Evolutionary conservation across 2,888 invertebrate species (phyloP), one percentile per base, ranked within the genome.

Genomic region (Orthosia cruda): DNA sequence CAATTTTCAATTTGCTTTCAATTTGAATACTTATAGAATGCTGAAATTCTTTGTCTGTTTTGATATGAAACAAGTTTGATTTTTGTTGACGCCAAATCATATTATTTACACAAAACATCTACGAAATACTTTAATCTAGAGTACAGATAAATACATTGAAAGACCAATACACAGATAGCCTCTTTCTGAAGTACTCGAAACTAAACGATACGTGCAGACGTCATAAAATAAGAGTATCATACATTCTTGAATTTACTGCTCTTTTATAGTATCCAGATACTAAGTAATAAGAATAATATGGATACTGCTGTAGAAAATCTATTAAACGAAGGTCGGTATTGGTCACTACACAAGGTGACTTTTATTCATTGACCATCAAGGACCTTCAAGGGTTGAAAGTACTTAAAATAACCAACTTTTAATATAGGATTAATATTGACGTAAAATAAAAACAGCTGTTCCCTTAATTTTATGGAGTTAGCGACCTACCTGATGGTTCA

Each of bases 171-270:
- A 15, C 5, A 16, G 45, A 59, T 23, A 52, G 23, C 2, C 5
- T 76, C 16, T 2, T 32, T 9, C 40, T 40, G n/a, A 59, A 54
- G 78, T 26, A 20, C 52, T 59, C 9, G n/a, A 40, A 55, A 59
- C 23, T 47, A 49, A 54, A 77, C 40, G 49, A 55, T 61, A 61
- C 49, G 61, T 45, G 49, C 78, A 78, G 75, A 54, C 52, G 26
- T 55, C 20, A 49, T 75, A 61, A 69, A 75, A 18, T 13, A 15
- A 49, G 49, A 32, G 45, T 45, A 26, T 63, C 23, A 23, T 23
- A 66, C 57, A n/a, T 67, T 57, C 23, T 13, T 18, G 13, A 23
- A 23, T 66, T 57, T 66, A 57, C 11, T 45, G 9, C 23, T 45
- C 26, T 26, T 55, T 57, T 66, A 54, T 54, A 1, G 13, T 40